A percentile compares a stretch with the other conserved stretches of the same genome.
phyloP scores from a whole-genome alignment of 2,888 invertebrate genomes.

The Acrobasis consociella region DNA sequence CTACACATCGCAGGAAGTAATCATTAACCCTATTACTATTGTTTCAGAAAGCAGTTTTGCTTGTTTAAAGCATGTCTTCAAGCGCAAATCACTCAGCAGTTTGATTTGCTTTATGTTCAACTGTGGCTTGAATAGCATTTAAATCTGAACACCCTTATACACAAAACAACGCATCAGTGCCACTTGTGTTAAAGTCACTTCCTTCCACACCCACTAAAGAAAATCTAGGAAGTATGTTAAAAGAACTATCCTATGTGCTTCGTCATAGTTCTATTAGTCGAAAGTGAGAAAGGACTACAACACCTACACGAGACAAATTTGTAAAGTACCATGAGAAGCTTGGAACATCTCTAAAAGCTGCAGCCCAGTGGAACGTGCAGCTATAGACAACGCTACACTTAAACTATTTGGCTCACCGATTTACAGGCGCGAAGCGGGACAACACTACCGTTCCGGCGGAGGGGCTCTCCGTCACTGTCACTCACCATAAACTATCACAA shows the following conservation, averaged over 20 bases:
- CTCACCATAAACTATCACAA: slow-evolving; percentile 31
- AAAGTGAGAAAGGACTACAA: slow-evolving; percentile 54
- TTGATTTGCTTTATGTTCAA: slow-evolving; percentile 20
- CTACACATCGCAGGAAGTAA: slow-evolving; percentile 63
- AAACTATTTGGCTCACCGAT: slow-evolving; percentile 62
- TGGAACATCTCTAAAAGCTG: slow-evolving; percentile 62
- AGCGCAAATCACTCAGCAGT: slow-evolving; percentile 49
- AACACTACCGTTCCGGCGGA: slow-evolving; percentile 36
- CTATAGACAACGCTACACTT: slow-evolving; percentile 58
- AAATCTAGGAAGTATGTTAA: slow-evolving; percentile 55
- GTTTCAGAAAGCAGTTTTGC: slow-evolving; percentile 32
- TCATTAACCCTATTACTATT: slow-evolving; percentile 30
- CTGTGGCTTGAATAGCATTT: slow-evolving; percentile 8
- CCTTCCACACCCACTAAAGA: slow-evolving; percentile 47
- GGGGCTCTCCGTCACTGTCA: slow-evolving; percentile 16
- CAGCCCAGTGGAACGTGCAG: slow-evolving; percentile 66
- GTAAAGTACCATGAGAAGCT: slow-evolving; percentile 47
- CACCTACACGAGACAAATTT: slow-evolving; percentile 58
- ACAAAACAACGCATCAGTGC: slow-evolving; percentile 42
- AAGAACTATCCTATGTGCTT: slow-evolving; percentile 50
- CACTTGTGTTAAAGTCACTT: slow-evolving; percentile 38
- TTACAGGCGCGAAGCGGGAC: slow-evolving; percentile 54
- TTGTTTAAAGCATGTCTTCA: slow-evolving; percentile 38
- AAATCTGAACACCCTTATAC: slow-evolving; percentile 27
- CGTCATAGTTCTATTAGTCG: slow-evolving; percentile 50